Evolutionary conservation across 1,140 invertebrate genomes (phyloP).

Genomic region (Platyscapa corneri): DNA sequence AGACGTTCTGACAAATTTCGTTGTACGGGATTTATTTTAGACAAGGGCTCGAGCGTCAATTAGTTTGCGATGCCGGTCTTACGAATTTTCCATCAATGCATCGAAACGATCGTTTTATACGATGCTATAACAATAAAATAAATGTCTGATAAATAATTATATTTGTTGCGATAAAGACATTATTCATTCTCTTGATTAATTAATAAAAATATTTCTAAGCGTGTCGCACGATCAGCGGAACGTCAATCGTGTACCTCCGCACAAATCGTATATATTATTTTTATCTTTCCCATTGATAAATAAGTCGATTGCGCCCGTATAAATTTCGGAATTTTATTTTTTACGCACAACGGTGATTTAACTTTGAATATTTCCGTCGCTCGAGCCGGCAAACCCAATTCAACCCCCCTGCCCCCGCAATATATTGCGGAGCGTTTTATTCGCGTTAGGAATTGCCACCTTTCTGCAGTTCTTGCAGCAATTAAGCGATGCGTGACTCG

Average conservation of each 20-base stretch:
- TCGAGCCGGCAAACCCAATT: not conserved
- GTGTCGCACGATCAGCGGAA: not conserved
- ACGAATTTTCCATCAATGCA: not conserved
- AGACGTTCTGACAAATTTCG: conserved; percentile 18
- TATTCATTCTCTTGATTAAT: conserved; percentile 6
- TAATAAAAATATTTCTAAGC: conserved; percentile 20
- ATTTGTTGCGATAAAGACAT: conserved; percentile 1
- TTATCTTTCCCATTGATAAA: not conserved
- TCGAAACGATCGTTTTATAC: not conserved
- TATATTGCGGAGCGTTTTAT: not conserved
- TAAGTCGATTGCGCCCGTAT: not conserved
- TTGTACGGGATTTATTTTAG: not conserved
- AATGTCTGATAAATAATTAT: conserved; percentile 24
- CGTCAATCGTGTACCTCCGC: not conserved
- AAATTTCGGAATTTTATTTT: conserved; percentile 9
- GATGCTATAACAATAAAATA: conserved; percentile 7
- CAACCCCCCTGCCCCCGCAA: not conserved
- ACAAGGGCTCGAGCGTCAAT: not conserved
- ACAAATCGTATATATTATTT: not conserved
- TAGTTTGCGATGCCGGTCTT: not conserved
- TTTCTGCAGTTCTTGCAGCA: not conserved
- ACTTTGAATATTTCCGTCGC: not conserved
- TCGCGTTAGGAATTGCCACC: not conserved
- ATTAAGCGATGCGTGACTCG: not conserved
- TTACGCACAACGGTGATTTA: not conserved